These are phyloP conservation scores for Onychostoma macrolepis DNA, from an alignment of 2,113 vertebrate genomes.

Conservation along the genomic window DNA sequence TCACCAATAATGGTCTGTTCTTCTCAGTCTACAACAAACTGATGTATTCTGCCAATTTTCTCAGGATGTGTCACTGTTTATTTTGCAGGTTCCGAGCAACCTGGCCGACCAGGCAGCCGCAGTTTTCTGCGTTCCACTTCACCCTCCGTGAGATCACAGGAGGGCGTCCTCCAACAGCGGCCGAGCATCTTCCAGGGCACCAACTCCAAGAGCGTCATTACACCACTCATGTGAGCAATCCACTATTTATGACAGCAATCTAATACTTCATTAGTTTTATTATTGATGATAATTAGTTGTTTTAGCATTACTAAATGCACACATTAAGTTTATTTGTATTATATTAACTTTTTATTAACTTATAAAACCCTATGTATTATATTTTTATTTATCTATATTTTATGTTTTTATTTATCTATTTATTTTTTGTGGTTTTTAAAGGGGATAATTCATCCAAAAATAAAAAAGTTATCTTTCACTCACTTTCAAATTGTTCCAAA, in stretches of 20 bases:
- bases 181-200: slow-evolving; percentile 97
- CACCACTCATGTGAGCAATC: slow-evolving; percentile 87
- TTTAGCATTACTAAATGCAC: neutral
- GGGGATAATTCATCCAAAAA: too few relatives aligned
- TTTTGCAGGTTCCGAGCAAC: slow-evolving; percentile 80
- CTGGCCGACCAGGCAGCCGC: slow-evolving; percentile 86
- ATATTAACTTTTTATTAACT: too few relatives aligned
- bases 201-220: slow-evolving; percentile 94
- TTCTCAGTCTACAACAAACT: neutral
- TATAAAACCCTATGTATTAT: too few relatives aligned
- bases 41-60: neutral
- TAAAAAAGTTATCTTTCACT: too few relatives aligned
- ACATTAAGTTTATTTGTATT: neutral
- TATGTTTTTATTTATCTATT: too few relatives aligned
- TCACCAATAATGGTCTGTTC: neutral
- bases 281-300: too few relatives aligned
- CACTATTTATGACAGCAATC: slow-evolving; percentile 20
- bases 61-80: neutral
- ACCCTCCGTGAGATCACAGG: slow-evolving; percentile 89
- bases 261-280: neutral
- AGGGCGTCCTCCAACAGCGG: slow-evolving; percentile 88
- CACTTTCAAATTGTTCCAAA: too few relatives aligned
- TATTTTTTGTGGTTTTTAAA: too few relatives aligned
- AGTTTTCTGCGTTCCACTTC: slow-evolving; percentile 91
- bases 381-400: too few relatives aligned